These are phyloP conservation scores for Mythimna loreyi DNA, from an alignment of 2,888 invertebrate species.

Conservation along the genomic window DNA sequence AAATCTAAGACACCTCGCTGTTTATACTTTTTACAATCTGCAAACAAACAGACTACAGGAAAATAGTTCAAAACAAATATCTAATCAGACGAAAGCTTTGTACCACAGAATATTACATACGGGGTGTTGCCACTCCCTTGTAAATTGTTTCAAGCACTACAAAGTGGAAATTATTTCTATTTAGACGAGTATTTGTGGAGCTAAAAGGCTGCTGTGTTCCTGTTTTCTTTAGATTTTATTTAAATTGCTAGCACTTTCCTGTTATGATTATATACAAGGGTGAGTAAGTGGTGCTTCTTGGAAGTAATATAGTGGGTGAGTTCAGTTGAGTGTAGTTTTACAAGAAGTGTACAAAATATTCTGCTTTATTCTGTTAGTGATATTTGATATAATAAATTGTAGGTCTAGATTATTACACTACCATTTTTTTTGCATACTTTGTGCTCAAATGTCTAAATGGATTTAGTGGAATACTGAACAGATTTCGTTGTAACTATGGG, in stretches of 20 bases:
- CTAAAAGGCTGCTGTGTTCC: constrained; percentile 42
- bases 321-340: constrained; percentile 22
- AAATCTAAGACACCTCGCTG: constrained; percentile 50
- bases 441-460: too few species aligned
- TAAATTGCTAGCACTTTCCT: constrained; percentile 43
- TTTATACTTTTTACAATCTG: constrained; percentile 46
- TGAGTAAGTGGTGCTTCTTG: constrained; percentile 25
- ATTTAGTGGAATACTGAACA: too few species aligned
- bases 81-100: constrained; percentile 71
- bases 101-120: constrained; percentile 66
- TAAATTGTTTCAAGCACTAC: constrained; percentile 61
- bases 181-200: constrained; percentile 53
- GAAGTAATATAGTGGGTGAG: constrained; percentile 17
- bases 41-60: constrained; percentile 43
- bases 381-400: neutral
- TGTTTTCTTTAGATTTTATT: constrained; percentile 54
- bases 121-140: constrained; percentile 53
- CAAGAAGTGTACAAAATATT: neutral
- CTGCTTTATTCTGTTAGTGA: constrained; percentile 15
- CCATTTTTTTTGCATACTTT: too few species aligned
- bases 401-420: too few species aligned
- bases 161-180: constrained; percentile 57
- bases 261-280: constrained; percentile 41
- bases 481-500: too few species aligned
- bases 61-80: constrained; percentile 64